Evolutionary conservation across 2,797 vertebrate species (phyloP).

Genomic region (Sebastes hubbsi): DNA sequence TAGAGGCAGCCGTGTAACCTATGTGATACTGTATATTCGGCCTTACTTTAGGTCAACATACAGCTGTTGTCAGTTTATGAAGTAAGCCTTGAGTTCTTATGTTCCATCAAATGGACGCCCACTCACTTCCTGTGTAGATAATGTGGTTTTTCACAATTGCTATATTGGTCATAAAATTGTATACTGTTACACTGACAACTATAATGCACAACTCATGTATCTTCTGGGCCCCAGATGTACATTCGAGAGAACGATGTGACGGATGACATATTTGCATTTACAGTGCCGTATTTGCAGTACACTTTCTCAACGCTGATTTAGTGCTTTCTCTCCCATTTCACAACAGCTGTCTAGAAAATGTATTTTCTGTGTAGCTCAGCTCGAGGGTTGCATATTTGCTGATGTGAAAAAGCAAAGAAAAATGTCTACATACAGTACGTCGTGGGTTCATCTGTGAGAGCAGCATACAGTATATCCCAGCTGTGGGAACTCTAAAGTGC

Average conservation of each 20-base stretch:
- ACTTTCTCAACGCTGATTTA: neutral
- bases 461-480: conserved; percentile 3
- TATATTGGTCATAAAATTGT: neutral
- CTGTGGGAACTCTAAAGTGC: conserved; percentile 24
- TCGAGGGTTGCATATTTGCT: conserved; percentile 25
- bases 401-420: conserved; percentile 20
- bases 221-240: neutral
- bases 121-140: conserved; percentile 61
- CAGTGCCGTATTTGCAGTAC: neutral
- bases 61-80: conserved; percentile 5
- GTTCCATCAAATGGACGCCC: conserved; percentile 32
- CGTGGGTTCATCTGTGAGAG: neutral
- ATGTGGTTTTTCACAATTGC: conserved; percentile 13
- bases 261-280: neutral
- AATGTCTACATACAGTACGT: conserved; percentile 3
- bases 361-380: conserved; percentile 35
- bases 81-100: neutral
- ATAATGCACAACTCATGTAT: neutral
- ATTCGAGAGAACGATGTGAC: neutral
- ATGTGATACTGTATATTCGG: neutral
- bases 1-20: neutral
- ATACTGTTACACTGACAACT: neutral
- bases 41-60: neutral
- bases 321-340: conserved; percentile 6
- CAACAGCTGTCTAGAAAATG: conserved; percentile 22